phyloP scores from a whole-genome alignment of 1,140 invertebrate genomes.

The Euura lappo region DNA sequence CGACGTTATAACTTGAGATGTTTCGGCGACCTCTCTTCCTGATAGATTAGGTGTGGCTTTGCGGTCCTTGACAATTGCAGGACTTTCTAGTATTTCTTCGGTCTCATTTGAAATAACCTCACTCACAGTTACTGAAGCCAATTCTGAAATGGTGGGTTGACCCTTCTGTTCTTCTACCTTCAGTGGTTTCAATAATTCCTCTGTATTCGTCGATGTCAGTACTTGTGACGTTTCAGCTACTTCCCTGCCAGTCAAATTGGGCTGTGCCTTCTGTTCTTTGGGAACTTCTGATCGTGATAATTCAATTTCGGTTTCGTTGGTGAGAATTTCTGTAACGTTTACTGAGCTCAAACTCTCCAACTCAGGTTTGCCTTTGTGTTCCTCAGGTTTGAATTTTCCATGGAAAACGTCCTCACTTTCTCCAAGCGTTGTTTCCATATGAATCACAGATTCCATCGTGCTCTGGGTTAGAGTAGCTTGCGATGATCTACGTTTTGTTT shows the following conservation, averaged over 20 bases:
- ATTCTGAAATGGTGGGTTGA: slow-evolving; percentile 31
- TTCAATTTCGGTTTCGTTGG: slow-evolving; percentile 43
- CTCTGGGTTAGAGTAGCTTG: slow-evolving; percentile 53
- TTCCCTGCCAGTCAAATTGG: slow-evolving; percentile 36
- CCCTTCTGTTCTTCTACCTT: slow-evolving; percentile 28
- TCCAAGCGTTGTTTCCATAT: slow-evolving; percentile 47
- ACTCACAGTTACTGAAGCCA: slow-evolving; percentile 38
- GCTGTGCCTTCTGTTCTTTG: slow-evolving; percentile 36
- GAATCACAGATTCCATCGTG: slow-evolving; percentile 54
- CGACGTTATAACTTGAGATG: slow-evolving; percentile 41
- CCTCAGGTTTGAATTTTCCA: slow-evolving; percentile 32
- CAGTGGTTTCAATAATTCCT: slow-evolving; percentile 25
- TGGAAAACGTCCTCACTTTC: slow-evolving; percentile 44
- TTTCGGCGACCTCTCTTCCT: slow-evolving; percentile 41
- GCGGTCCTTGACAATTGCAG: slow-evolving; percentile 34
- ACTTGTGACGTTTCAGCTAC: slow-evolving; percentile 38
- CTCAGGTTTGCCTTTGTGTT: slow-evolving; percentile 31
- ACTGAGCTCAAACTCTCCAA: slow-evolving; percentile 44
- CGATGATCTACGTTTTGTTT: slow-evolving; percentile 36
- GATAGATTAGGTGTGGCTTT: slow-evolving; percentile 38
- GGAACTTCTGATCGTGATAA: slow-evolving; percentile 34
- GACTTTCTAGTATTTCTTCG: slow-evolving; percentile 29
- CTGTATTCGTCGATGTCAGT: slow-evolving; percentile 29
- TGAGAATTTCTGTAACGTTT: slow-evolving; percentile 41
- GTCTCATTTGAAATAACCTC: slow-evolving; percentile 39